Percentiles rank a stretch among this genome's conserved stretches.
Evolutionary conservation across 2,113 vertebrate genomes (phyloP).

Genomic region (Cheirogaleus medius): DNA sequence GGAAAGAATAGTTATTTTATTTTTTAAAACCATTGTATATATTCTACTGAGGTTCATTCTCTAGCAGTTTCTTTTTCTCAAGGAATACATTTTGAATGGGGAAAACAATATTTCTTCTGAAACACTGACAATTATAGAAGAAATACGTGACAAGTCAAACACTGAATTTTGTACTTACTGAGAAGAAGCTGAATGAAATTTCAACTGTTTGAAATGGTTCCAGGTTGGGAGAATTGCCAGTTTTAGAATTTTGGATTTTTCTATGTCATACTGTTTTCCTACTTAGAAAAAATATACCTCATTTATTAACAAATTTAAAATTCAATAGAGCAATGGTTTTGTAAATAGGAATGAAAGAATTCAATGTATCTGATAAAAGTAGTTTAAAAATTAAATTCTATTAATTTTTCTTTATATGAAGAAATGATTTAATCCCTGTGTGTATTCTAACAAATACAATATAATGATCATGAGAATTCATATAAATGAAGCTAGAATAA

Average conservation of each 20-base stretch:
- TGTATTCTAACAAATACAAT: not conserved
- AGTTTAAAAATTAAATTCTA: not conserved
- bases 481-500: not conserved
- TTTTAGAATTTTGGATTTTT: not conserved
- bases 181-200: not conserved
- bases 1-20: slow-evolving; percentile 6
- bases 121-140: not conserved
- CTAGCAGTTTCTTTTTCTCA: not conserved
- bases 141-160: not conserved
- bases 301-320: not conserved
- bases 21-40: not conserved
- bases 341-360: not conserved
- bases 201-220: not conserved
- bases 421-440: not conserved
- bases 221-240: not conserved
- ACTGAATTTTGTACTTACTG: not conserved
- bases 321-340: not conserved
- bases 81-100: not conserved
- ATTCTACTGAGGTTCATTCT: not conserved
- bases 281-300: not conserved
- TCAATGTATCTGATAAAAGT: not conserved
- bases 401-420: not conserved
- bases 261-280: not conserved
- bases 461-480: not conserved
- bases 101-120: not conserved